Evolutionary conservation across 2,113 vertebrate species (phyloP).

Genomic region (Elephas maximus): DNA sequence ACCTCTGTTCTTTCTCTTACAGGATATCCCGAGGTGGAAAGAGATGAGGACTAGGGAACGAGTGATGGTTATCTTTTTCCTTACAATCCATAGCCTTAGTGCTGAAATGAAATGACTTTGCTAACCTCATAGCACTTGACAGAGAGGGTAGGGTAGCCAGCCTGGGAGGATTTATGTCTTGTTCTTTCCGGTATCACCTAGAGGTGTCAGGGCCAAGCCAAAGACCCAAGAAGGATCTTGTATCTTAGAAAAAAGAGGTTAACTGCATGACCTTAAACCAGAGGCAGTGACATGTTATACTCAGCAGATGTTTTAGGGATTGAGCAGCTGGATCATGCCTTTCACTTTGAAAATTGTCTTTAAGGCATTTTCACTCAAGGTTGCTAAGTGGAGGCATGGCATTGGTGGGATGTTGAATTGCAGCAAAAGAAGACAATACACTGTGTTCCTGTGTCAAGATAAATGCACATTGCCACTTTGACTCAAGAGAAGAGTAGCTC

Average conservation of each 20-base stretch:
- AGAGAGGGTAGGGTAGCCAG: background rate
- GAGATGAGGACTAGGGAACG: background rate
- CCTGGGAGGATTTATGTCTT: background rate
- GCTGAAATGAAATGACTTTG: background rate
- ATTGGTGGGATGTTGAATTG: background rate
- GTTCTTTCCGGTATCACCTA: background rate
- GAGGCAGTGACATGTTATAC: background rate
- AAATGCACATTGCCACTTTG: background rate
- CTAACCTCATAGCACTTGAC: background rate
- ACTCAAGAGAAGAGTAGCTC: background rate
- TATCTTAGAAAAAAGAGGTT: background rate
- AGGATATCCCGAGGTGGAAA: background rate
- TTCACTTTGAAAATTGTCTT: constrained; percentile 1
- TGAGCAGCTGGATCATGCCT: background rate
- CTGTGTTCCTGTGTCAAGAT: background rate
- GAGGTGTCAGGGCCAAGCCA: background rate
- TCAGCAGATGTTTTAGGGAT: background rate
- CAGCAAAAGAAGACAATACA: background rate
- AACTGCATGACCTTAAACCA: background rate
- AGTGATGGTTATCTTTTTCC: background rate
- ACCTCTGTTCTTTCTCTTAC: background rate
- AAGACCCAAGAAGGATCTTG: background rate
- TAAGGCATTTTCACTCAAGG: background rate
- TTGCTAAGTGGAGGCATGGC: background rate
- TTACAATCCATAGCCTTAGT: background rate